A percentile compares a stretch with the other conserved stretches of the same genome.
Conservation (phyloP, 2,888 invertebrate species). For the Octodonta nipae region DNA sequence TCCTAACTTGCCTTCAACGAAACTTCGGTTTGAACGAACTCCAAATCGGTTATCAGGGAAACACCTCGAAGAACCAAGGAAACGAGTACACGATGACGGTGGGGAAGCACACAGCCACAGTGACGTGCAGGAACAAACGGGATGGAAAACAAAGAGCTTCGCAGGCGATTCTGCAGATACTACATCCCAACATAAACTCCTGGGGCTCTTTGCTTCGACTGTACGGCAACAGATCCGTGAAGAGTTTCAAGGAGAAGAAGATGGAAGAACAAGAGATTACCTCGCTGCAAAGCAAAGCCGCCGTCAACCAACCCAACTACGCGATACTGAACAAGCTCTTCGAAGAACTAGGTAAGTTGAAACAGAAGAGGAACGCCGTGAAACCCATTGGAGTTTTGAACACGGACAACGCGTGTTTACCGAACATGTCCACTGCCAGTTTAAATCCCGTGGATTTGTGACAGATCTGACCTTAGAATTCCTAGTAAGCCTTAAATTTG, state of each 20-base stretch:
- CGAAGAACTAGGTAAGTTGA: conserved; percentile 65
- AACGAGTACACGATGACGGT: conserved; percentile 91
- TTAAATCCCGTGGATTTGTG: no score
- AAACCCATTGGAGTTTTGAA: conserved; percentile 44
- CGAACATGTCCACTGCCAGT: no score
- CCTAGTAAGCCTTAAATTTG: no score
- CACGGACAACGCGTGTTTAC: no score
- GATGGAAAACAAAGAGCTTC: conserved; percentile 94
- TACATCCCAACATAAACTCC: conserved; percentile 87
- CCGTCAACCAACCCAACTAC: conserved; percentile 80
- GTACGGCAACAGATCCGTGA: conserved; percentile 45
- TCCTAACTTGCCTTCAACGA: conserved; percentile 80
- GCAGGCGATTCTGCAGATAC: conserved; percentile 78
- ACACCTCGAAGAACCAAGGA: conserved; percentile 70
- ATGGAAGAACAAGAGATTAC: conserved; percentile 86
- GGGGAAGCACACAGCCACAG: conserved; percentile 79
- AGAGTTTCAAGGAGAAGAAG: conserved; percentile 84
- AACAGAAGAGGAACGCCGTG: conserved; percentile 42
- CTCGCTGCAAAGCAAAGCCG: conserved; percentile 73
- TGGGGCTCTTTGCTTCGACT: conserved; percentile 4
- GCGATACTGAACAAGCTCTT: conserved; percentile 77
- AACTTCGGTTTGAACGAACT: conserved; percentile 86
- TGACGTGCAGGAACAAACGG: conserved; percentile 89
- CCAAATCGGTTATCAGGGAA: conserved; percentile 67
- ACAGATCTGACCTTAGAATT: no score